Percentiles rank a stretch among this genome's conserved stretches.
Conservation (phyloP, 2,113 vertebrate species). For the Mustela lutreola region DNA sequence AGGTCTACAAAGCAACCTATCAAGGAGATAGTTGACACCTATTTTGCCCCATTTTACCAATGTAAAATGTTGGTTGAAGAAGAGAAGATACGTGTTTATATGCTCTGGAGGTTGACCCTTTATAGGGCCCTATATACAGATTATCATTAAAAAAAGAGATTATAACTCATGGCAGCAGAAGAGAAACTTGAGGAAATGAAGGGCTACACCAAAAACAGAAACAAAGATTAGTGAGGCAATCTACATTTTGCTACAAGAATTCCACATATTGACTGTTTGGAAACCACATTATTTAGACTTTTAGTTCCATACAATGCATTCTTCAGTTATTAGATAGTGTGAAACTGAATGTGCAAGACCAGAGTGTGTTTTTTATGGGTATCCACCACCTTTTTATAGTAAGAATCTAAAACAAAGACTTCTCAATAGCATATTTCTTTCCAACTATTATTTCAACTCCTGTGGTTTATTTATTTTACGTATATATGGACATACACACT, state of each 20-base stretch:
- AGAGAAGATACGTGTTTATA: background rate
- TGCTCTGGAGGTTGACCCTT: background rate
- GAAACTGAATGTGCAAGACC: background rate
- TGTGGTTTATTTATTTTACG: background rate
- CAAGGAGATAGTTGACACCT: background rate
- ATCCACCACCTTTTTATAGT: background rate
- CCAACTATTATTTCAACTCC: background rate
- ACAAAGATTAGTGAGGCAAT: background rate
- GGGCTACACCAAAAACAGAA: background rate
- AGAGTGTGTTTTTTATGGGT: background rate
- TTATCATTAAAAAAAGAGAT: background rate
- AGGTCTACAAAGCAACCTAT: background rate
- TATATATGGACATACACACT: background rate
- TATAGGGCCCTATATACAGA: background rate
- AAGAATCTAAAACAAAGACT: slow-evolving; percentile 22
- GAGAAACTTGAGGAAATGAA: slow-evolving; percentile 3
- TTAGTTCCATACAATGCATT: background rate
- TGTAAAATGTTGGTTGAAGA: background rate
- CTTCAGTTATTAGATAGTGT: background rate
- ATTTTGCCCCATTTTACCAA: background rate
- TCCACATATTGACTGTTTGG: background rate
- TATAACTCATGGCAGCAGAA: background rate
- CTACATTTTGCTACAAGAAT: background rate
- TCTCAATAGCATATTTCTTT: slow-evolving; percentile 2
- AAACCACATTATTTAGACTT: background rate